Percentiles rank a stretch among this genome's conserved stretches.
Evolutionary conservation across 2,113 vertebrate species (phyloP).

Genomic region (Parus major): DNA sequence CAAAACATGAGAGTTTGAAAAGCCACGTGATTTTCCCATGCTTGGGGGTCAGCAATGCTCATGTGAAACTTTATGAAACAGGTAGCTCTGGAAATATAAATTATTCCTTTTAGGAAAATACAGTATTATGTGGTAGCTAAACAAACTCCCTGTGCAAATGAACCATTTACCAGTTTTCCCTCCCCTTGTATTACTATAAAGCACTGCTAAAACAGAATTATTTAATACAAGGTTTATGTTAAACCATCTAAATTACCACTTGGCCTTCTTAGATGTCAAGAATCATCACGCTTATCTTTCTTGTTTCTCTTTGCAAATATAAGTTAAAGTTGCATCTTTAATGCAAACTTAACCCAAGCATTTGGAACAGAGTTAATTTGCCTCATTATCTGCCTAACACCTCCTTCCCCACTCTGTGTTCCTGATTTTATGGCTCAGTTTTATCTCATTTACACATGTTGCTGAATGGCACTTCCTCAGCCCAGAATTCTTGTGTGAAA

Average conservation of each 20-base stretch:
- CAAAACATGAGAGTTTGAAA: background rate
- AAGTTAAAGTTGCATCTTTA: background rate
- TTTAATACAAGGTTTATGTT: background rate
- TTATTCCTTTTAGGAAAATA: background rate
- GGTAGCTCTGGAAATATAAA: background rate
- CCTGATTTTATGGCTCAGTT: background rate
- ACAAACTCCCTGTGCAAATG: background rate
- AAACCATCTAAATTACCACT: background rate
- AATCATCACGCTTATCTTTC: background rate
- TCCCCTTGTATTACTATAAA: background rate
- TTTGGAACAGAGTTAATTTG: background rate
- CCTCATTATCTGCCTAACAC: background rate
- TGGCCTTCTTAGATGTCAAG: background rate
- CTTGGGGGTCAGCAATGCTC: background rate
- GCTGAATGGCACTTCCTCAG: background rate
- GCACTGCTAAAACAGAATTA: background rate
- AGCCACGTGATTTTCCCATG: background rate
- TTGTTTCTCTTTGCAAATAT: background rate
- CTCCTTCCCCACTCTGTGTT: background rate
- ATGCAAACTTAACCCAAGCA: background rate
- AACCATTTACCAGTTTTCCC: background rate
- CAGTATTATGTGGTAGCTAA: background rate
- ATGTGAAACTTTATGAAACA: background rate
- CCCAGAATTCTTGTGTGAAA: background rate
- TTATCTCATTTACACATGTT: background rate